Base-by-base conservation (phyloP, 1,140 invertebrate species). In the Monochamus saltuarius region DNA sequence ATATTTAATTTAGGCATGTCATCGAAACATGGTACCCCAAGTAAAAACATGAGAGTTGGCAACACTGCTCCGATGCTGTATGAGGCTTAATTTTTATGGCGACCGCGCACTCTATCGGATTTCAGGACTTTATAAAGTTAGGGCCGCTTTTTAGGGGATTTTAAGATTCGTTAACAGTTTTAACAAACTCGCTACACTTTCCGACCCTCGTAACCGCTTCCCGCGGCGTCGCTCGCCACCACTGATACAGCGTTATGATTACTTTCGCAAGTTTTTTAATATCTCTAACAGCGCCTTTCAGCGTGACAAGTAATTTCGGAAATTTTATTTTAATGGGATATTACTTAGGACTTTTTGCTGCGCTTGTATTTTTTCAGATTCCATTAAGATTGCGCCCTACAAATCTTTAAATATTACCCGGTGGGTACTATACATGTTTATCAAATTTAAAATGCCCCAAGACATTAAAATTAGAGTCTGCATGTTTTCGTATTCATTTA, bases 151-250 rank as follows among this genome's bases (percentile, higher is more conserved):
- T 73, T 73, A 73, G 71, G 66, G 71, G 71, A 73, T 73, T 73
- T 73, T 66, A 66, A 67, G 67, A 73, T 71, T 71, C 71, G 71
- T 73, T 73, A 71, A 73, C 71, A 73, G 67, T 73, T 73, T 73
- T 69, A 73, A 71, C 71, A 73, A 73, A 73, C 65, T 65, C 64
- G 64, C 60, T 70, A 64, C 61, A 65, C 59, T 66, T 63, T 62
- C 59, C 62, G 59, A 67, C 61, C 61, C 66, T 60, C 63, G 55
- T 60, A 40, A 57, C 50, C 43, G 37, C 57, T 56, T 57, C 55
- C 56, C 54, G 38, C 22, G 22, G 22, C 22, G 22, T 6, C 22
- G 22, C 54, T 37, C 38, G 52, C 50, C 45, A 53, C 50, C 38
- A 38, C 61, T 54, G 35, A 59, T 52, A 63, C 67, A 65, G 57